Evolutionary conservation across 2,888 invertebrate species (phyloP), one percentile per base, ranked within the genome.

Genomic region (Andrena fulva): DNA sequence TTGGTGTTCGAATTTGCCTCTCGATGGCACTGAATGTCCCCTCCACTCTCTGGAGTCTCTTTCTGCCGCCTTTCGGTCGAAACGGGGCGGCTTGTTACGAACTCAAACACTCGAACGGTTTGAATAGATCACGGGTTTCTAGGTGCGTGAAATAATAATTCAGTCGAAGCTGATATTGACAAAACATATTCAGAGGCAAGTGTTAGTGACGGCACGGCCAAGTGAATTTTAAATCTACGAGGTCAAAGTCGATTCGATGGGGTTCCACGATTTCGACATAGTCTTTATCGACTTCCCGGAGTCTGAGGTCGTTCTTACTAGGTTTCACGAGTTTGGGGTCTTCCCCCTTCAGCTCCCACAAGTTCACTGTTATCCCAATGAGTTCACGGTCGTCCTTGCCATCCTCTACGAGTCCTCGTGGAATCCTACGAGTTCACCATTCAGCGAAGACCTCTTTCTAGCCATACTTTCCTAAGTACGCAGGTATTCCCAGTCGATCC

Each of bases 1-100:
- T 42, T 35, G 42, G 4, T 59, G 42, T 16, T 31, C 62, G 63
- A 59, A 64, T 77, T 33, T 48, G 48, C 29, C 42, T 27, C 4
- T 2, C 16, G 42, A 63, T 63, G 20, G 20, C 33, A 12, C n/a
- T 16, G 6, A 50, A 50, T 27, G 20, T 42, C 16, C 31, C 20
- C 52, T 20, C 12, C 12, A 0, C 16, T 54, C 12, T n/a, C 20
- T n/a, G 5, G 35, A 1, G 16, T 33, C 59, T n/a, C 12, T 52
- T 52, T 10, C 10, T 66, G 48, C 10, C n/a, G 10, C 27, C 56
- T 56, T 56, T 24, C 24, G 24, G 7, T 56, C 56, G 56, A 27
- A 10, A 20, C 56, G 24, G 10, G 27, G 10, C 1, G 24, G 52
- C 52, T 52, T 52, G n/a, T 20, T 56, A 56, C 24, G 8, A 56